Percentiles rank a stretch among this genome's conserved stretches.
phyloP scores from a whole-genome alignment of 2,888 invertebrate genomes.

The Anaspis maculata region DNA sequence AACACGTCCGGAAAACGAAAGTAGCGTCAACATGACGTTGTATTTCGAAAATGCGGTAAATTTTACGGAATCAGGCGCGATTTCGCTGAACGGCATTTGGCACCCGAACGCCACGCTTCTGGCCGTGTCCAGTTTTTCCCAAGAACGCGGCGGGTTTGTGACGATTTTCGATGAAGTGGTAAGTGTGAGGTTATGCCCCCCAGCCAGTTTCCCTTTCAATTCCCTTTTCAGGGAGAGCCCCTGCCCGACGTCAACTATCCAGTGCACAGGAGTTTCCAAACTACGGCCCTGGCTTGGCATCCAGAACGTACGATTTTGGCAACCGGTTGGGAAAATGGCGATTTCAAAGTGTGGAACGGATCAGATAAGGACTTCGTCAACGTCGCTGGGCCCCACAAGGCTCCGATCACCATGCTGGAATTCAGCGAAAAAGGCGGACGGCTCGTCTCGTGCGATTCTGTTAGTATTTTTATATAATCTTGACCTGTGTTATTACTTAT shows the following conservation, averaged over 20 bases:
- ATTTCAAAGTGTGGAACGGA: slow-evolving; percentile 77
- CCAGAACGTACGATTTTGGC: slow-evolving; percentile 73
- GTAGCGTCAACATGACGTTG: slow-evolving; percentile 55
- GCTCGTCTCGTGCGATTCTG: slow-evolving; percentile 79
- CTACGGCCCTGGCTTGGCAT: slow-evolving; percentile 82
- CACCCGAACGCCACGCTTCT: slow-evolving; percentile 72
- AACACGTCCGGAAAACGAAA: no score
- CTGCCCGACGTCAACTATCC: slow-evolving; percentile 69
- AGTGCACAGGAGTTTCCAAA: slow-evolving; percentile 67
- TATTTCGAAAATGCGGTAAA: slow-evolving; percentile 80
- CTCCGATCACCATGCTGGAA: slow-evolving; percentile 55
- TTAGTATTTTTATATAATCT: slow-evolving; percentile 30
- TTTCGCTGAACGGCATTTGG: slow-evolving; percentile 76
- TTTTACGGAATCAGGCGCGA: slow-evolving; percentile 65
- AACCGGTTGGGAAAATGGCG: slow-evolving; percentile 90
- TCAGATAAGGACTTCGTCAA: slow-evolving; percentile 55
- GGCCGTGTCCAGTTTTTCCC: slow-evolving; percentile 79
- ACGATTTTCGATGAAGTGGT: slow-evolving; percentile 83
- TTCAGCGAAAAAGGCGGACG: slow-evolving; percentile 78
- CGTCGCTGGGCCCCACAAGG: slow-evolving; percentile 59
- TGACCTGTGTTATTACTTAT: neutral
- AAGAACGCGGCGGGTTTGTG: slow-evolving; percentile 82
- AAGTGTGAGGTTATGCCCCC: slow-evolving; percentile 34
- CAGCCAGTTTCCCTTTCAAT: slow-evolving; percentile 9
- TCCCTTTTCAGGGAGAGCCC: slow-evolving; percentile 55